Conservation (phyloP, 2,797 vertebrate species). For the Ctenosaura bakeri region DNA sequence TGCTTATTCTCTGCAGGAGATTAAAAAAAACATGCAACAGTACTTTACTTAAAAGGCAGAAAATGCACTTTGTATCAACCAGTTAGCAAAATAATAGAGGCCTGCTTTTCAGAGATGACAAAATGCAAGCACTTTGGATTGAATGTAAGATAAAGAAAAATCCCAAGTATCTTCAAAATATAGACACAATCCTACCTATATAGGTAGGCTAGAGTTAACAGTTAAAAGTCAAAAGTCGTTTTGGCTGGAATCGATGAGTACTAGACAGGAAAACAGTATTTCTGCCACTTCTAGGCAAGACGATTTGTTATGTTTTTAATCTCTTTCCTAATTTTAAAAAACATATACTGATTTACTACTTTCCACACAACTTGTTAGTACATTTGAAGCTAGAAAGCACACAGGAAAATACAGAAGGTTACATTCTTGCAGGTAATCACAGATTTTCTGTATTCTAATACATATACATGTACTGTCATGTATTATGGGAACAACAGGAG, state of each 20-base stretch:
- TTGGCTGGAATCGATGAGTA: fast-evolving
- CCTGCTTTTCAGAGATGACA: not conserved
- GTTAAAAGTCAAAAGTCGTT: not conserved
- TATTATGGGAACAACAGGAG: not conserved
- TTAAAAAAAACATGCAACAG: not conserved
- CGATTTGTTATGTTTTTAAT: slow-evolving; percentile 18
- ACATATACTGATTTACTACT: not conserved
- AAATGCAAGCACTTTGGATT: not conserved
- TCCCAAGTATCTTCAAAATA: not conserved
- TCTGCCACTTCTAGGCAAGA: not conserved
- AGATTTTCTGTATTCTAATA: not conserved
- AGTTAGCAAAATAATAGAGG: not conserved
- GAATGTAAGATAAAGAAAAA: not conserved
- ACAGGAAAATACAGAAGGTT: not conserved
- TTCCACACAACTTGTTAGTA: not conserved
- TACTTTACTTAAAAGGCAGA: not conserved
- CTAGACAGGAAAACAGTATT: not conserved
- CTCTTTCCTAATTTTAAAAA: not conserved
- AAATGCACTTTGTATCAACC: fast-evolving
- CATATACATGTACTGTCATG: not conserved
- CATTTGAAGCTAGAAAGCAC: not conserved
- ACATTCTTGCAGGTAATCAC: not conserved
- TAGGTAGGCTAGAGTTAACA: not conserved
- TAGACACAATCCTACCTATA: not conserved
- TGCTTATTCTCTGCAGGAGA: slow-evolving; percentile 92